Evolutionary conservation across 2,888 invertebrate genomes (phyloP).

Genomic region (Drosophila pullipes): DNA sequence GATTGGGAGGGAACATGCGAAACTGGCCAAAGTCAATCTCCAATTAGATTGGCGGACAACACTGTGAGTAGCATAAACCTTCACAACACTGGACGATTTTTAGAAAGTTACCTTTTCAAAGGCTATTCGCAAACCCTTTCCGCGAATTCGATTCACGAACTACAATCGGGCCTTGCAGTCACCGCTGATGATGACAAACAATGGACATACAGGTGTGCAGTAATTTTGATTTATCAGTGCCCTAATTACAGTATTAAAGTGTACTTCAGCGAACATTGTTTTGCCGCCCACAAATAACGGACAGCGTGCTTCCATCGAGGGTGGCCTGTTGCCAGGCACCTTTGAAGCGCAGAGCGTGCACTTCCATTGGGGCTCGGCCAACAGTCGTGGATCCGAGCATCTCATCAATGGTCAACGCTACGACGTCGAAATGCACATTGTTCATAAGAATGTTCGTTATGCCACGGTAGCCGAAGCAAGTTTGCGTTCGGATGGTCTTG

Average conservation of each 20-base stretch:
- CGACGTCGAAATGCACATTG: conserved; percentile 89
- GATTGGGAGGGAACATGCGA: conserved; percentile 62
- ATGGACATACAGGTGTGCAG: conserved; percentile 87
- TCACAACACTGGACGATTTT: background rate
- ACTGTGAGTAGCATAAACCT: conserved; percentile 33
- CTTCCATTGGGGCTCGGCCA: conserved; percentile 91
- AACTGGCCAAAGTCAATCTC: conserved; percentile 50
- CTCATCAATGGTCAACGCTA: conserved; percentile 84
- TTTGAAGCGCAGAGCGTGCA: conserved; percentile 78
- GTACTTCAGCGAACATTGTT: conserved; percentile 55
- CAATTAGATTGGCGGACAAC: conserved; percentile 40
- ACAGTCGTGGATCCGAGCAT: conserved; percentile 88
- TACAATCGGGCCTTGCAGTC: conserved; percentile 88
- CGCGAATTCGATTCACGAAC: conserved; percentile 82
- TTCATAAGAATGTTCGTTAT: conserved; percentile 88
- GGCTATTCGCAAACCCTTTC: conserved; percentile 33
- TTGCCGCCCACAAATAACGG: conserved; percentile 46
- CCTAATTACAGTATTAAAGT: background rate
- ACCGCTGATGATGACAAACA: conserved; percentile 88
- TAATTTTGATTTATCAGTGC: too few species aligned
- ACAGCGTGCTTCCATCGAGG: conserved; percentile 62
- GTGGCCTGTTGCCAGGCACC: conserved; percentile 56
- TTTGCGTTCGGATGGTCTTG: conserved; percentile 86
- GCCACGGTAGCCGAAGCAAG: conserved; percentile 85
- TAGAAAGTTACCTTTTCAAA: conserved; percentile 11